Evolutionary conservation across 35 echinoderm and acorn worm genomes (phyloP).

Genomic region (Eucidaris tribuloides): DNA sequence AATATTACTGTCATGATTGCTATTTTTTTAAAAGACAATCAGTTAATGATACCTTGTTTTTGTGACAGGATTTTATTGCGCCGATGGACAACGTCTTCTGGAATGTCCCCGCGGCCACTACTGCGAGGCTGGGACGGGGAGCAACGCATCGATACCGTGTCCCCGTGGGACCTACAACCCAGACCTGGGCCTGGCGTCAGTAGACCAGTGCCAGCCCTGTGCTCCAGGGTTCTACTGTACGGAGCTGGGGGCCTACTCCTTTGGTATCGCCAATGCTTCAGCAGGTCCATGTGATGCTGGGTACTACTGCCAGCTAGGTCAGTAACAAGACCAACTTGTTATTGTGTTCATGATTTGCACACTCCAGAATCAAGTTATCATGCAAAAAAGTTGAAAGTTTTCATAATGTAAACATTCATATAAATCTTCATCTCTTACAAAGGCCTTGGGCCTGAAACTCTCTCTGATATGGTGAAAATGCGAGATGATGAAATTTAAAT

Average conservation of each 20-base stretch:
- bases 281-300: constrained; percentile 92
- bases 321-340: no score
- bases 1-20: no score
- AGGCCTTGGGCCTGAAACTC: no score
- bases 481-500: no score
- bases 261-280: constrained; percentile 56
- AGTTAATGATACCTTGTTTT: no score
- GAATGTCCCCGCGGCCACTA: constrained; percentile 88
- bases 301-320: constrained; percentile 85
- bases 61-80: constrained; percentile 88
- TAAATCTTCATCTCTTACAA: no score
- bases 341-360: no score
- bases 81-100: constrained; percentile 84
- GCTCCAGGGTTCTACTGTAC: constrained; percentile 79
- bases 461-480: no score
- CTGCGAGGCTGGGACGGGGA: constrained; percentile 81
- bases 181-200: constrained; percentile 77
- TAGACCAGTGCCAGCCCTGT: constrained; percentile 87
- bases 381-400: no score
- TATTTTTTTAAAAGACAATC: no score
- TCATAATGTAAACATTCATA: no score
- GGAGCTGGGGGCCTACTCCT: constrained; percentile 69
- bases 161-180: constrained; percentile 92
- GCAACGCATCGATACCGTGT: constrained; percentile 94
- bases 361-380: no score